phyloP scores from a whole-genome alignment of 2,113 vertebrate genomes.

The Uria lomvia region DNA sequence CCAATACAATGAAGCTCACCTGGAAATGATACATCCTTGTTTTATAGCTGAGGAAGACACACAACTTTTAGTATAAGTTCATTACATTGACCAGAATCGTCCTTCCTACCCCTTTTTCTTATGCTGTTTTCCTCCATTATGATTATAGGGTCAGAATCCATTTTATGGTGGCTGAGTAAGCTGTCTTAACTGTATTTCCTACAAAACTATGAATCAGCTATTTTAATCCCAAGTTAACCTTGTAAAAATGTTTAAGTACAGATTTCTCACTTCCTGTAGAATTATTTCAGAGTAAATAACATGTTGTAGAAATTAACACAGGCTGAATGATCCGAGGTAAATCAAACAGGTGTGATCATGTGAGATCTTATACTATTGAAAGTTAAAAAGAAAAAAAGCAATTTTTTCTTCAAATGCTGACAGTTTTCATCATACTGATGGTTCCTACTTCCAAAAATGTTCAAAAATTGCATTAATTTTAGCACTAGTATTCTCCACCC shows the following conservation, averaged over 20 bases:
- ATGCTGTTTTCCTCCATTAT: not conserved
- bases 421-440: not conserved
- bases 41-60: not conserved
- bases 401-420: not conserved
- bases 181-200: not conserved
- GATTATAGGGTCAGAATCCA: not conserved
- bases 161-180: not conserved
- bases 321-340: not conserved
- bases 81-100: not conserved
- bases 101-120: not conserved
- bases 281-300: not conserved
- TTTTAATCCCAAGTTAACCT: not conserved
- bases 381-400: not conserved
- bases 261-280: not conserved
- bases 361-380: not conserved
- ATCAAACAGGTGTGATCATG: not conserved
- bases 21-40: not conserved
- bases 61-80: not conserved
- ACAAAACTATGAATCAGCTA: not conserved
- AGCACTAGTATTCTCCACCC: not conserved
- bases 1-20: not conserved
- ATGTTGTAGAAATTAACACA: not conserved
- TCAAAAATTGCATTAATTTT: not conserved
- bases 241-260: not conserved
- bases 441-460: not conserved